These are phyloP conservation scores for Apantesis nais DNA, from an alignment of 2,888 invertebrate genomes.

Conservation along the genomic window DNA sequence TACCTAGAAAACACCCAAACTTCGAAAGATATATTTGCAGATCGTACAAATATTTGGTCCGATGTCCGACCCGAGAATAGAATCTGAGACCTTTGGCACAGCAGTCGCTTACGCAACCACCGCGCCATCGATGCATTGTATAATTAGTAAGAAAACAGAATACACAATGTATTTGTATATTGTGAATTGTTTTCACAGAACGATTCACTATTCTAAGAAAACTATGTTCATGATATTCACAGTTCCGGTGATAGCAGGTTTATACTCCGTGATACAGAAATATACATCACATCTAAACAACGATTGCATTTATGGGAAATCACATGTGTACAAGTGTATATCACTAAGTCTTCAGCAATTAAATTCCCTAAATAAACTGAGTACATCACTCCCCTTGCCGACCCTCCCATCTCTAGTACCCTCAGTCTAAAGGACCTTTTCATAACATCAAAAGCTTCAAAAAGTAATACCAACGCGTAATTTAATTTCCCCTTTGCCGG, in stretches of 20 bases:
- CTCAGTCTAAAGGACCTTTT: constrained; percentile 14
- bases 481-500: constrained; percentile 49
- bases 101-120: too few relatives aligned
- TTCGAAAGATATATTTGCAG: too few relatives aligned
- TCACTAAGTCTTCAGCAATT: neutral
- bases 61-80: too few relatives aligned
- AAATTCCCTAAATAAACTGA: constrained; percentile 5
- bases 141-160: neutral
- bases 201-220: neutral
- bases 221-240: neutral
- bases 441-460: constrained; percentile 32
- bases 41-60: too few relatives aligned
- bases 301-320: neutral
- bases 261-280: neutral
- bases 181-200: neutral
- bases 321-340: too few relatives aligned
- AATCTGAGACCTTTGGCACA: too few relatives aligned
- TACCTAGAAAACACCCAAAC: too few relatives aligned
- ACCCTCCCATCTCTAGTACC: constrained; percentile 6
- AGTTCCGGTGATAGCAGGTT: neutral
- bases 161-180: neutral
- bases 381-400: neutral
- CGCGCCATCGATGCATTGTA: too few relatives aligned
- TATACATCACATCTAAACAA: neutral
- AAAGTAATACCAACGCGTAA: constrained; percentile 36